A percentile compares a stretch with the other conserved stretches of the same genome.
phyloP scores from a whole-genome alignment of 2,888 invertebrate species.

The Hirtodrosophila cameraria region DNA sequence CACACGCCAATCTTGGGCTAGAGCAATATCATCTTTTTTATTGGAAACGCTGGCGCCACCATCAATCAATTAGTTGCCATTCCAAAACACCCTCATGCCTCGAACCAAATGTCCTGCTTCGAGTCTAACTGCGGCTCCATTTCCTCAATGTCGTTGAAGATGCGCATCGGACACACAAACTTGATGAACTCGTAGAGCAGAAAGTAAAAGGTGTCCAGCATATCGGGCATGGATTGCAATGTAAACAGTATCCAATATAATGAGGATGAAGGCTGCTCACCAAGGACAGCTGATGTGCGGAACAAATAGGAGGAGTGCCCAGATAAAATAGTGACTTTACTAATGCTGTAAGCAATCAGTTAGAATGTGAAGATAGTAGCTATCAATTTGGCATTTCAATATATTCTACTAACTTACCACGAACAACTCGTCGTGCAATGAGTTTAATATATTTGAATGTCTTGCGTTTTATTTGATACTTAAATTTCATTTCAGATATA shows the following conservation, averaged over 20 bases:
- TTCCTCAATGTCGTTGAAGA: slow-evolving; percentile 53
- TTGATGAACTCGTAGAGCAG: slow-evolving; percentile 53
- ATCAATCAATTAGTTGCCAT: slow-evolving; percentile 66
- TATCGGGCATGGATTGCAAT: slow-evolving; percentile 24
- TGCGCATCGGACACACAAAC: slow-evolving; percentile 54
- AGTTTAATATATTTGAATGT: slow-evolving; percentile 48
- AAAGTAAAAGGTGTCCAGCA: slow-evolving; percentile 52
- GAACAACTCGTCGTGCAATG: slow-evolving; percentile 13
- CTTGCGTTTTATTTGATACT: slow-evolving; percentile 62
- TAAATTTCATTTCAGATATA: slow-evolving; percentile 62
- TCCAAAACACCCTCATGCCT: slow-evolving; percentile 29
- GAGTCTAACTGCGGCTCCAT: slow-evolving; percentile 12
- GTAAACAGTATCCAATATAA: slow-evolving; percentile 16
- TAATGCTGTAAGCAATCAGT: slow-evolving; percentile 23
- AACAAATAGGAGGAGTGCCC: slow-evolving; percentile 39
- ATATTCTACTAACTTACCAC: slow-evolving; percentile 48
- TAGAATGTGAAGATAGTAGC: neutral
- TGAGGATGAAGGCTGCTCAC: slow-evolving; percentile 24
- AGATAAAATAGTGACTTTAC: slow-evolving; percentile 43
- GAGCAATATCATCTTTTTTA: slow-evolving; percentile 42
- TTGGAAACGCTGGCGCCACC: slow-evolving; percentile 33
- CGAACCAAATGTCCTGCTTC: slow-evolving; percentile 37
- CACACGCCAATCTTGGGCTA: neutral
- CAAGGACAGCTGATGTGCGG: slow-evolving; percentile 36
- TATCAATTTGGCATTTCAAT: neutral